Evolutionary conservation across 2,888 invertebrate species (phyloP).

Genomic region (Dryobota labecula): DNA sequence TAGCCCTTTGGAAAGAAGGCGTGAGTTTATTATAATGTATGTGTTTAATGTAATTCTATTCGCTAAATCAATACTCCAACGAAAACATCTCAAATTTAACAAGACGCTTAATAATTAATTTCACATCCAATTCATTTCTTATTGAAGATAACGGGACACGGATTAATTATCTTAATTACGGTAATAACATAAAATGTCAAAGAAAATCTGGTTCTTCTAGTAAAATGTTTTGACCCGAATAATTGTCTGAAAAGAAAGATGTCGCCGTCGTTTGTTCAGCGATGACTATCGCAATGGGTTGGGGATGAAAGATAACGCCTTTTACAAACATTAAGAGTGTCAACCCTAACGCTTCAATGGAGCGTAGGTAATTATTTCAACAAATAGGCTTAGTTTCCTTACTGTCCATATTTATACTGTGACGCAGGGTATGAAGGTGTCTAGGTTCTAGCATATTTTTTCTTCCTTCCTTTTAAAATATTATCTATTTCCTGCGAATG

Average conservation of each 20-base stretch:
- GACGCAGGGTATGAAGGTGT: too few species aligned
- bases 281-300: slow-evolving; percentile 24
- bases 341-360: too few species aligned
- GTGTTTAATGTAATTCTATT: not conserved
- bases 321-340: too few species aligned
- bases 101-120: slow-evolving; percentile 14
- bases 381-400: too few species aligned
- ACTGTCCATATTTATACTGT: too few species aligned
- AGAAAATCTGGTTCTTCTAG: slow-evolving; percentile 9
- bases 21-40: too few species aligned
- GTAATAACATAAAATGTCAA: slow-evolving; percentile 28
- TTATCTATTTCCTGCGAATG: not conserved
- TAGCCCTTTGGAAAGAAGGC: too few species aligned
- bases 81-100: not conserved
- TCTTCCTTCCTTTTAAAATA: not conserved
- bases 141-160: not conserved
- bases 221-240: slow-evolving; percentile 27
- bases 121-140: not conserved
- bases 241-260: slow-evolving; percentile 20
- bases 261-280: slow-evolving; percentile 20
- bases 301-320: slow-evolving; percentile 12
- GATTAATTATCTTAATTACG: slow-evolving; percentile 16
- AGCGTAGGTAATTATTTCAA: too few species aligned
- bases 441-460: slow-evolving; percentile 8
- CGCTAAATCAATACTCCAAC: not conserved